A percentile compares a stretch with the other conserved stretches of the same genome.
Conservation (phyloP, 1,140 invertebrate species). For the Antheraea pernyi region DNA sequence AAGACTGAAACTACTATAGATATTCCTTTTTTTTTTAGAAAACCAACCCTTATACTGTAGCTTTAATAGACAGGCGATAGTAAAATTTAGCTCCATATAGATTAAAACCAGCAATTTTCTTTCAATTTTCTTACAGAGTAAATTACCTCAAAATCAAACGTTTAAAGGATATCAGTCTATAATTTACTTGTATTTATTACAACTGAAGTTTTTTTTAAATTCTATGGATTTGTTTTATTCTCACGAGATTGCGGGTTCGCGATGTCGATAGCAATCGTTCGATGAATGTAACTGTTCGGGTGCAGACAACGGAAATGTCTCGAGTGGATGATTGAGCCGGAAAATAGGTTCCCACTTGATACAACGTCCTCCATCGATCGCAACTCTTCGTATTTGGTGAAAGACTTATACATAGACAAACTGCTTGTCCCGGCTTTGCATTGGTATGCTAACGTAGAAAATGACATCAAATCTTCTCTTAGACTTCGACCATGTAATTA, state of each 20-base stretch:
- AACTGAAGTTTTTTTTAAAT: neutral
- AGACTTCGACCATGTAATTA: no score
- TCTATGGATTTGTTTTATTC: neutral
- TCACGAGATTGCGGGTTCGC: neutral
- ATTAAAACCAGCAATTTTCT: no score
- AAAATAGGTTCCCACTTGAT: conserved; percentile 46
- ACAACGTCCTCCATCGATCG: conserved; percentile 13
- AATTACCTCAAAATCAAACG: no score
- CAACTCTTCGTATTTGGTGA: neutral
- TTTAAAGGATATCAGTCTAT: neutral
- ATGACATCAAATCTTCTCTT: no score
- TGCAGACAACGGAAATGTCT: conserved; percentile 58
- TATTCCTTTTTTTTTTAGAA: no score
- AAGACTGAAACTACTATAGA: no score
- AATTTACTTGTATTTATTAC: neutral
- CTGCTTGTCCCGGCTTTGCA: no score
- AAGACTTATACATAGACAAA: neutral
- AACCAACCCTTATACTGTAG: no score
- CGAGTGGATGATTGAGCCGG: conserved; percentile 68
- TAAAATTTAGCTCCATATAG: no score
- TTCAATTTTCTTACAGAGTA: no score
- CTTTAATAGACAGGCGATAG: no score
- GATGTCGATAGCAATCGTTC: conserved; percentile 5
- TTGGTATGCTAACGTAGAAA: no score
- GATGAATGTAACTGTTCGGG: conserved; percentile 32